These are phyloP conservation scores for Steinernema scapterisci DNA, from an alignment of 2,888 invertebrate species.

Conservation along the genomic window DNA sequence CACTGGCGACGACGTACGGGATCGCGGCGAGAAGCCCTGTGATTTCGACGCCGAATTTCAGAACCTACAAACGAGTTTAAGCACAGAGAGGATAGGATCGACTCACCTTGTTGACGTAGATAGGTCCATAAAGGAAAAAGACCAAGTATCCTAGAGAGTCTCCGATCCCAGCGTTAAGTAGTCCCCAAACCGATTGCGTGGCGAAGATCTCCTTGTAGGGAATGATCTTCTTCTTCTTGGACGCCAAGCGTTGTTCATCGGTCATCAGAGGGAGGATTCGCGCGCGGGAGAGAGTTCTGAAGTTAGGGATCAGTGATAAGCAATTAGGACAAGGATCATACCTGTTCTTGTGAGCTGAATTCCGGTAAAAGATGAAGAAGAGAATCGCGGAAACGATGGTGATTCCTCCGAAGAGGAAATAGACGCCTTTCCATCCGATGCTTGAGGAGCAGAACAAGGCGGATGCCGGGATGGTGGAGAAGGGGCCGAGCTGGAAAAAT, in stretches of 20 bases:
- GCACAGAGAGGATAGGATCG: too few species aligned
- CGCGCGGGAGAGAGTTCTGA: background rate
- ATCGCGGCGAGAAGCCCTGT: background rate
- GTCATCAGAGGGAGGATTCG: background rate
- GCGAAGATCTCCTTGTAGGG: background rate
- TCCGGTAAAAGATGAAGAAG: background rate
- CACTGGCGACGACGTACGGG: background rate
- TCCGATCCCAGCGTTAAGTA: background rate
- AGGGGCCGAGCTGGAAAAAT: conserved; percentile 1
- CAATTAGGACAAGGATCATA: background rate
- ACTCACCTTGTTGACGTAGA: conserved; percentile 23
- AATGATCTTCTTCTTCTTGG: conserved; percentile 1
- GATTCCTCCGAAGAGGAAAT: background rate
- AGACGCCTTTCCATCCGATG: background rate
- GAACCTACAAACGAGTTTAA: background rate
- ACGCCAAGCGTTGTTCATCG: background rate
- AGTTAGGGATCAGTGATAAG: background rate
- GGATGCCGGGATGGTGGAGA: background rate
- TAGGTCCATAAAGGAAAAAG: conserved; percentile 14
- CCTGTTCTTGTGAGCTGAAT: conserved; percentile 15
- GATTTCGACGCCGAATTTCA: background rate
- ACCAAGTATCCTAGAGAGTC: conserved; percentile 6
- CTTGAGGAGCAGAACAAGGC: background rate
- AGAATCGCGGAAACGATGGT: background rate
- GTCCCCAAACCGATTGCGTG: background rate